These are phyloP conservation scores for Scomber colias DNA, from an alignment of 2,113 vertebrate species.

Conservation along the genomic window DNA sequence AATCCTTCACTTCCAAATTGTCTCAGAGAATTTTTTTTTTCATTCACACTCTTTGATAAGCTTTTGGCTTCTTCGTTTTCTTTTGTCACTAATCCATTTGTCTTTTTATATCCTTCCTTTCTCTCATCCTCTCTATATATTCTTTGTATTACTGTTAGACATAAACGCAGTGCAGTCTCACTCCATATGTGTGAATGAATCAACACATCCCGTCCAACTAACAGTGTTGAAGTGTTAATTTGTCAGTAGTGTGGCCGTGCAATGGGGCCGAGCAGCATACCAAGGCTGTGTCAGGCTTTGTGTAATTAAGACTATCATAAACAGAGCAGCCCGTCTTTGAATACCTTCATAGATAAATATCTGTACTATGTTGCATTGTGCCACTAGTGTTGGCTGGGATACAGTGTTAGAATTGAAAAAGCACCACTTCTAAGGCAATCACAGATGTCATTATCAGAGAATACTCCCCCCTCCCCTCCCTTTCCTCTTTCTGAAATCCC, in stretches of 20 bases:
- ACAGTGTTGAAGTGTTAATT: background rate
- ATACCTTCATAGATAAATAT: background rate
- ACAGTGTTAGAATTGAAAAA: slow-evolving; percentile 24
- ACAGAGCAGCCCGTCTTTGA: slow-evolving; percentile 3
- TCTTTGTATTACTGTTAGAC: background rate
- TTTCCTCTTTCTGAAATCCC: slow-evolving; percentile 3
- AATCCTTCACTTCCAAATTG: background rate
- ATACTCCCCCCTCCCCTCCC: background rate
- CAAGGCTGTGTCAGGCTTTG: background rate
- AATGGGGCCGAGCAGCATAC: background rate
- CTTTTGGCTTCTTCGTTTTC: too few relatives aligned
- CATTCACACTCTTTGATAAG: background rate
- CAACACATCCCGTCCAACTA: background rate
- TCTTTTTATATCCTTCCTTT: background rate
- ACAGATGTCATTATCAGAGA: slow-evolving; percentile 35
- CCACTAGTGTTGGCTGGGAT: slow-evolving; percentile 2
- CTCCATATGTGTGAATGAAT: background rate
- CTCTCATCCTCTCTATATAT: background rate
- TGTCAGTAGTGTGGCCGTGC: slow-evolving; percentile 1
- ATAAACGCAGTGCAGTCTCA: background rate
- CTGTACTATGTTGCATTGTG: slow-evolving; percentile 1
- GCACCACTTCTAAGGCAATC: slow-evolving; percentile 25
- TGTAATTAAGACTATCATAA: slow-evolving; percentile 11
- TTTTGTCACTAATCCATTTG: too few relatives aligned
- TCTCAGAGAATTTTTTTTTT: background rate